These are phyloP conservation scores for Plagodis pulveraria DNA, from an alignment of 2,888 invertebrate genomes.

Conservation along the genomic window DNA sequence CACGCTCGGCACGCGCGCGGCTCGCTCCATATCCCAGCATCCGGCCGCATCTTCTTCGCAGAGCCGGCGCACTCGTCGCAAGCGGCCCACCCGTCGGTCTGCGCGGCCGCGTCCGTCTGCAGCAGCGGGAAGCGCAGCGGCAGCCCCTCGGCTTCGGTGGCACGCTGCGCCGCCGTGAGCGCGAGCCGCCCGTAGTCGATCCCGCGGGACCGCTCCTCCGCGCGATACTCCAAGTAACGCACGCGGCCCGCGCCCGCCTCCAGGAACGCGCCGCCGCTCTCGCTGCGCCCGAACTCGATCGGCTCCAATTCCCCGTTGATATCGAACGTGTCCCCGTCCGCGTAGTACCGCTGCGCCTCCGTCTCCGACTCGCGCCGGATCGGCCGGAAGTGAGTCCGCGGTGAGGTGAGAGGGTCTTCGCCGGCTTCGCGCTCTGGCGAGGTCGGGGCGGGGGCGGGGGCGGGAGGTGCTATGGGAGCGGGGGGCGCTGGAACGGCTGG, in stretches of 20 bases:
- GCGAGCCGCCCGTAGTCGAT: slow-evolving; percentile 72
- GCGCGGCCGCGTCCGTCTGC: slow-evolving; percentile 64
- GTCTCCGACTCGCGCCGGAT: slow-evolving; percentile 85
- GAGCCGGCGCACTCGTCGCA: slow-evolving; percentile 69
- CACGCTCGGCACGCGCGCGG: slow-evolving; percentile 65
- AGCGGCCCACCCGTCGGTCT: slow-evolving; percentile 64
- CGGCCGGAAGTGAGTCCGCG: slow-evolving; percentile 93
- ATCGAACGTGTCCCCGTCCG: slow-evolving; percentile 90
- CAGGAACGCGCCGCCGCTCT: slow-evolving; percentile 86
- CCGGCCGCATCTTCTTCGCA: slow-evolving; percentile 73
- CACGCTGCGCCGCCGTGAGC: slow-evolving; percentile 67
- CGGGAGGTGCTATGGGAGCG: slow-evolving; percentile 54
- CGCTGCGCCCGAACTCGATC: slow-evolving; percentile 88
- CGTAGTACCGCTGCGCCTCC: slow-evolving; percentile 76
- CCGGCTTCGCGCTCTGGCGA: slow-evolving; percentile 44
- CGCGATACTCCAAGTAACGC: slow-evolving; percentile 83
- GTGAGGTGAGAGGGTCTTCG: slow-evolving; percentile 91
- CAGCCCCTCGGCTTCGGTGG: slow-evolving; percentile 73
- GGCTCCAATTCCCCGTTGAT: slow-evolving; percentile 86
- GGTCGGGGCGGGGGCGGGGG: slow-evolving; percentile 72
- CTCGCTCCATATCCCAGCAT: slow-evolving; percentile 58
- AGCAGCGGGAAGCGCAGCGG: slow-evolving; percentile 88
- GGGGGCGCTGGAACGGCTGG: slow-evolving; percentile 62
- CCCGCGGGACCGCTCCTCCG: slow-evolving; percentile 47
- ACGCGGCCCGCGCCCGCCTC: slow-evolving; percentile 74